Evolutionary conservation across 1,140 invertebrate genomes (phyloP).

Genomic region (Drosophila leontia): DNA sequence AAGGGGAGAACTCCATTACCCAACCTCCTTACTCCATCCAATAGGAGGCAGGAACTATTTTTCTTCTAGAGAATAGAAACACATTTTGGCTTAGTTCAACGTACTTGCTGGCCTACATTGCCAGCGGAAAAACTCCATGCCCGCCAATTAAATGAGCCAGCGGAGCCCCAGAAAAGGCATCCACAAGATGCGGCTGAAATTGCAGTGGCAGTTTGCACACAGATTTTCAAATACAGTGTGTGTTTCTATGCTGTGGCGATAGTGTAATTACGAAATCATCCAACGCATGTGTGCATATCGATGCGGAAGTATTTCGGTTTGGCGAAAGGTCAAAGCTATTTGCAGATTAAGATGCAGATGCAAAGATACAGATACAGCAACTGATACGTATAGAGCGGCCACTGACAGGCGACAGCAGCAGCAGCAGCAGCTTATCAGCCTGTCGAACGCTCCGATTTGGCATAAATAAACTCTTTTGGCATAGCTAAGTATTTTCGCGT

Average conservation of each 20-base stretch:
- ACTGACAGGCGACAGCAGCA: not conserved
- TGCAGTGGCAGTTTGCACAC: constrained; percentile 9
- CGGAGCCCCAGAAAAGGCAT: constrained; percentile 40
- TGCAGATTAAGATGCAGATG: constrained; percentile 19
- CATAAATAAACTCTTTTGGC: constrained; percentile 36
- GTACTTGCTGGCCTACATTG: constrained; percentile 82
- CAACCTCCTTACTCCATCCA: not conserved
- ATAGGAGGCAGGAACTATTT: not conserved
- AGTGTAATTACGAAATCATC: constrained; percentile 68
- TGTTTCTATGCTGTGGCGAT: constrained; percentile 47
- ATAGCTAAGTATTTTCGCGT: constrained; percentile 15
- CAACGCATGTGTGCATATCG: constrained; percentile 54
- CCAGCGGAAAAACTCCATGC: constrained; percentile 44
- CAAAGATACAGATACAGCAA: constrained; percentile 24
- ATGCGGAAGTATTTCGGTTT: constrained; percentile 53
- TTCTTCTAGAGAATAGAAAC: constrained; percentile 3
- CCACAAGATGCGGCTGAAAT: constrained; percentile 27
- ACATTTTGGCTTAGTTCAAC: constrained; percentile 70
- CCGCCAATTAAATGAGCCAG: constrained; percentile 61
- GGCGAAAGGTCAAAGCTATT: constrained; percentile 52
- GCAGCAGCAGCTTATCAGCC: constrained; percentile 22
- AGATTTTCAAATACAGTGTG: constrained; percentile 2
- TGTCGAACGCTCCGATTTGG: constrained; percentile 35
- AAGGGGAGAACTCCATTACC: not conserved
- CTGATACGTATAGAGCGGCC: not conserved